Evolutionary conservation across 2,113 vertebrate species (phyloP), one percentile per base, ranked within the genome.

Genomic region (Trachemys scripta): DNA sequence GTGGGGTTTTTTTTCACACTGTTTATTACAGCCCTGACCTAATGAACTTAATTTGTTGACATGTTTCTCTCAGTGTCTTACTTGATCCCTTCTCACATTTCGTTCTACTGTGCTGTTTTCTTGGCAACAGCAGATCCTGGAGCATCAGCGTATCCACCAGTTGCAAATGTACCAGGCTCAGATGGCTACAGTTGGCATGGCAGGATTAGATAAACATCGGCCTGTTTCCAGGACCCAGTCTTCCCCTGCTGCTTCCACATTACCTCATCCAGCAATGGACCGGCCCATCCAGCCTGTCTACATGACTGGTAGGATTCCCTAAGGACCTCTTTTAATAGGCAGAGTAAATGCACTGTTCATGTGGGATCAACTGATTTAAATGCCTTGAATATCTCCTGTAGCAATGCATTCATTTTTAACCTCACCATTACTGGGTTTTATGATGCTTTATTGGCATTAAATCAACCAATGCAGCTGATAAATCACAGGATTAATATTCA

Each of bases 321-420:
- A 82, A 97, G 98, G 98, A 95, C 88, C 95, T 92, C 45, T 95
- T 97, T 97, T 98, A 98, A 98, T 97, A 98, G 98, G 97, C 98
- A 97, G 98, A 98, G 95, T 98, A 98, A 98, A 98, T 98, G 97
- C 93, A 94, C 92, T 96, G 96, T 96, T 98, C 98, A 98, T 96
- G 97, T 98, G 97, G 98, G 98, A 98, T 99, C 98, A 99, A 98
- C 97, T 97, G 98, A 99, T 99, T 99, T 99, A 99, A 98, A 99
- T 99, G 98, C 98, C 97, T 98, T 47, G 95, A 98, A 99, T 99
- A 97, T 97, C 98, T 97, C 98, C 97, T 95, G 97, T 96, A 98
- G 98, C 96, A 98, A 96, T 97, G 65, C 4, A 14, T 95, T 98
- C 91, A 76, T 82, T 95, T 97, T 98, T 97, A 98, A 98, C 97